phyloP scores from a whole-genome alignment of 2,797 vertebrate genomes.

The Synanceia verrucosa region DNA sequence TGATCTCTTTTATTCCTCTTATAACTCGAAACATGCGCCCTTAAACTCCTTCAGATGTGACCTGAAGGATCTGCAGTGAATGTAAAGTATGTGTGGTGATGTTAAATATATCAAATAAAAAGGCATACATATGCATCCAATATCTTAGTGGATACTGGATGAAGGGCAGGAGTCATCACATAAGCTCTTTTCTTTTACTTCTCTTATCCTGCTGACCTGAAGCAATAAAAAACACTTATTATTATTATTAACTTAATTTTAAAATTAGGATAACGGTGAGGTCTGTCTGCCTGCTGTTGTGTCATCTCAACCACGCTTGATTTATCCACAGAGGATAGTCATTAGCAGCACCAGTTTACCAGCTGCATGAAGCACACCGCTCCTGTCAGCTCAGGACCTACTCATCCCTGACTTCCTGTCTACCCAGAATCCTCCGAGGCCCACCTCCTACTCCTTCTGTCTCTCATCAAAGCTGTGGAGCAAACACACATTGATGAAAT shows the following conservation, averaged over 20 bases:
- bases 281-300: too few species aligned
- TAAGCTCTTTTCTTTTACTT: constrained; percentile 31
- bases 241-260: not conserved
- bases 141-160: constrained; percentile 34
- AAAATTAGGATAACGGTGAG: not conserved
- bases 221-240: not conserved
- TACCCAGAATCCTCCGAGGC: constrained; percentile 44
- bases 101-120: not conserved
- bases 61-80: not conserved
- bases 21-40: not conserved
- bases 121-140: not conserved
- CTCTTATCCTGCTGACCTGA: constrained; percentile 5
- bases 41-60: not conserved
- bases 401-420: constrained; percentile 62
- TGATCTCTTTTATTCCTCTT: not conserved
- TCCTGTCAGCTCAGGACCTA: constrained; percentile 44
- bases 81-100: not conserved
- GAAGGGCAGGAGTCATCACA: constrained; percentile 7
- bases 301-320: too few species aligned
- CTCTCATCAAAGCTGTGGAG: constrained; percentile 34
- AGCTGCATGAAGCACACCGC: not conserved
- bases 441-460: constrained; percentile 9
- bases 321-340: constrained; percentile 33
- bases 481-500: constrained; percentile 16
- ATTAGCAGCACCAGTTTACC: not conserved